Base-by-base conservation (phyloP, 2,888 invertebrate genomes). In the Pollenia angustigena region DNA sequence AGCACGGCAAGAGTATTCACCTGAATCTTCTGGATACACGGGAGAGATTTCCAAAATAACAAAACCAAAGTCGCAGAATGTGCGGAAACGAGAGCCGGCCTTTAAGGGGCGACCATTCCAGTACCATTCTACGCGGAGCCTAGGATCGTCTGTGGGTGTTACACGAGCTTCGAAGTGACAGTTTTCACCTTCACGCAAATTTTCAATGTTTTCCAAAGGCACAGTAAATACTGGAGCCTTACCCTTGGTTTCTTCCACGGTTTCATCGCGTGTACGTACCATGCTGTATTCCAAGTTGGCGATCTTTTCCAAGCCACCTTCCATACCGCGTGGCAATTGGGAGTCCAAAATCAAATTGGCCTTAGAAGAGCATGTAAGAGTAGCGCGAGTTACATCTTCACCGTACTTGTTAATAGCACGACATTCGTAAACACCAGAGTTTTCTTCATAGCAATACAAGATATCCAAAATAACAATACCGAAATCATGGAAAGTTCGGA, bases 21-120 rank as follows among this genome's bases (percentile, higher is more conserved):
- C 99, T 42, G 98, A 97, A 93, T 99, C 99, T 94, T 98, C 98
- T 1, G 98, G 98, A 92, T 98, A 98, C 12, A 99, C 98, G 0
- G 99, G 99, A 10, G 98, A 97, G 90, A 99, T 99, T 95, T 99
- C 99, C 88, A 99, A 95, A 89, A 99, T 98, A 44, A 98, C 99
- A 92, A 98, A 99, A 82, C 99, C 99, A 93, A 99, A 99, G 94
- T 99, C 99, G 92, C 98, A 97, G 96, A 98, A 98, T 46, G 99
- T 98, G 89, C 99, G 97, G 95, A 98, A 98, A 89, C 98, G 95
- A 11, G 98, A 97, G 82, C 98, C 98, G 64, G 97, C 96, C 93
- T 96, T 96, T 81, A 97, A 94, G 69, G 97, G 96, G 93, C 97
- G 97, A 86, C 98, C 97, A 92, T 98, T 98, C 97, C 97, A 97